Evolutionary conservation across 23 tunicate species (phyloP).

Genomic region (Ciona savignyi): DNA sequence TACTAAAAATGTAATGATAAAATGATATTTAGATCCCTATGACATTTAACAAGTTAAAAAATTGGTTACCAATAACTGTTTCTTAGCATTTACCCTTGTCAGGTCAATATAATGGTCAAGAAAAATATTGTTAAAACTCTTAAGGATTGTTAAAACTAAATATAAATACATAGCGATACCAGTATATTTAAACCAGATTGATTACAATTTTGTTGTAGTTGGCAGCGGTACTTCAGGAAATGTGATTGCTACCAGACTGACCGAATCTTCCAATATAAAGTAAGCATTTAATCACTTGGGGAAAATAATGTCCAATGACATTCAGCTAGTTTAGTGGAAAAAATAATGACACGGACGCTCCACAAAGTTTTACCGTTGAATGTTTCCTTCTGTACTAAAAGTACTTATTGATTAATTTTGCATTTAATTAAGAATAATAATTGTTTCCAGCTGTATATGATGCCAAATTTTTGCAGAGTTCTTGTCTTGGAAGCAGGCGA

Average conservation of each 20-base stretch:
- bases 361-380: too few species aligned
- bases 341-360: too few species aligned
- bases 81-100: neutral
- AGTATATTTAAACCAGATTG: neutral
- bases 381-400: neutral
- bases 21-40: too few species aligned
- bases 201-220: conserved; percentile 13
- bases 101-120: neutral
- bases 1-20: too few species aligned
- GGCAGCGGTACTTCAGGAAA: conserved; percentile 58
- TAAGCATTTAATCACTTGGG: conserved; percentile 8
- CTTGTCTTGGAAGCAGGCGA: conserved; percentile 59
- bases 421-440: neutral
- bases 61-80: neutral
- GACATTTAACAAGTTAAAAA: too few species aligned
- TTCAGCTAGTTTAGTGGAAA: too few species aligned
- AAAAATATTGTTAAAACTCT: too few species aligned
- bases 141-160: too few species aligned
- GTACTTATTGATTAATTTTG: neutral
- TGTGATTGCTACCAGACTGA: conserved; percentile 47
- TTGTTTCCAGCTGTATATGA: too few species aligned
- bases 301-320: too few species aligned
- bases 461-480: conserved; percentile 35
- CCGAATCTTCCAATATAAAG: conserved; percentile 36
- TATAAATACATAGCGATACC: too few species aligned